Evolutionary conservation across 1,140 invertebrate species (phyloP).

Genomic region (Aricia agestis): DNA sequence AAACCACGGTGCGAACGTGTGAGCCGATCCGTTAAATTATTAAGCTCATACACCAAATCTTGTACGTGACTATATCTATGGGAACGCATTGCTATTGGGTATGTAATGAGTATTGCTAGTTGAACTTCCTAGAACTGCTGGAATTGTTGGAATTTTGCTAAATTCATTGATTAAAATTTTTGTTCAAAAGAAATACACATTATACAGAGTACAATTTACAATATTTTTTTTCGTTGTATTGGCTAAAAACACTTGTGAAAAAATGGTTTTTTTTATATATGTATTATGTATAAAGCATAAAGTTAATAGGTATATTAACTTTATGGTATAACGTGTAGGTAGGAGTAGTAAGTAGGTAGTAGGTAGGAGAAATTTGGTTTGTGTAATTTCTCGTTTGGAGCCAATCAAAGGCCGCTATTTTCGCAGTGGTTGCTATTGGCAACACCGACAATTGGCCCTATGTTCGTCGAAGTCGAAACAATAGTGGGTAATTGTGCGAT

Average conservation of each 20-base stretch:
- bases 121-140: neutral
- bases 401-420: neutral
- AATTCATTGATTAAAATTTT: neutral
- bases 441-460: slow-evolving; percentile 39
- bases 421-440: slow-evolving; percentile 37
- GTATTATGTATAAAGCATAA: too few species aligned
- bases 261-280: too few species aligned
- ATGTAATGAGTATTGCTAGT: neutral
- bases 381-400: neutral
- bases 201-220: neutral
- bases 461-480: slow-evolving; percentile 69
- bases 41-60: neutral
- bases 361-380: neutral
- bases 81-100: neutral
- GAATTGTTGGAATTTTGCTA: neutral
- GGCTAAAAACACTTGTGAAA: too few species aligned
- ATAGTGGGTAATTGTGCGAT: slow-evolving; percentile 73
- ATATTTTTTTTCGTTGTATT: too few species aligned
- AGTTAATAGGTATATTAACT: too few species aligned
- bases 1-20: neutral
- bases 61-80: slow-evolving; percentile 11
- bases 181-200: neutral
- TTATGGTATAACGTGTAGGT: too few species aligned
- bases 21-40: slow-evolving; percentile 11
- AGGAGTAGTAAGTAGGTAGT: neutral